These are phyloP conservation scores for Megamerina dolium DNA, from an alignment of 2,888 invertebrate species.

Conservation along the genomic window DNA sequence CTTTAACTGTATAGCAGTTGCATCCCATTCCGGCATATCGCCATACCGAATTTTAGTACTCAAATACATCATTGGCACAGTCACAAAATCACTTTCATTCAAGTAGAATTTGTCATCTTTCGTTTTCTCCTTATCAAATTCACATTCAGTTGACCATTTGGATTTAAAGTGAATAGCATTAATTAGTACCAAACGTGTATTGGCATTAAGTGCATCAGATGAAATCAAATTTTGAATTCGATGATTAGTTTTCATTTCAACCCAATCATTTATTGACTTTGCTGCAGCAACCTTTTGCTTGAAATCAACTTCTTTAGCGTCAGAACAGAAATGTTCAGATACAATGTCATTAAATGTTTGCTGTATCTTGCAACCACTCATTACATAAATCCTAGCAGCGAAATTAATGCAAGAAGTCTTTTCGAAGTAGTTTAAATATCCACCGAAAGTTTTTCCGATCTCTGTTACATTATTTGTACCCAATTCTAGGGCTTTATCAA, in stretches of 20 bases:
- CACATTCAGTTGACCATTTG: conserved; percentile 73
- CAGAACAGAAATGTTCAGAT: conserved; percentile 59
- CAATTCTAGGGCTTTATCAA: conserved; percentile 53
- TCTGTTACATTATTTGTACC: conserved; percentile 31
- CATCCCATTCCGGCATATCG: conserved; percentile 28
- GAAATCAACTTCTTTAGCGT: conserved; percentile 62
- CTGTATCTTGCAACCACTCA: conserved; percentile 54
- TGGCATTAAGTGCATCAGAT: conserved; percentile 50
- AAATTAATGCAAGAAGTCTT: conserved; percentile 49
- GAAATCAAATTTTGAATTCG: conserved; percentile 73
- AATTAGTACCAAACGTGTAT: conserved; percentile 67
- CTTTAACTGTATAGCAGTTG: conserved; percentile 57
- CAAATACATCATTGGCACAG: conserved; percentile 65
- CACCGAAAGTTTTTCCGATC: conserved; percentile 36
- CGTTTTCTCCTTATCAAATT: conserved; percentile 54
- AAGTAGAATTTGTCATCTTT: conserved; percentile 60
- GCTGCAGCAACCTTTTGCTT: conserved; percentile 50
- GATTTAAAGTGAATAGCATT: conserved; percentile 86
- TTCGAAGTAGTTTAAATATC: conserved; percentile 21
- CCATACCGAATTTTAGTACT: conserved; percentile 33
- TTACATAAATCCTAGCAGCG: conserved; percentile 70
- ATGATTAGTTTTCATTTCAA: conserved; percentile 69
- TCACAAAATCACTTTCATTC: conserved; percentile 49
- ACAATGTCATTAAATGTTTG: conserved; percentile 56
- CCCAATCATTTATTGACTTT: conserved; percentile 72